Base-by-base conservation (phyloP, 2,113 vertebrate species). In the Zingel zingel region DNA sequence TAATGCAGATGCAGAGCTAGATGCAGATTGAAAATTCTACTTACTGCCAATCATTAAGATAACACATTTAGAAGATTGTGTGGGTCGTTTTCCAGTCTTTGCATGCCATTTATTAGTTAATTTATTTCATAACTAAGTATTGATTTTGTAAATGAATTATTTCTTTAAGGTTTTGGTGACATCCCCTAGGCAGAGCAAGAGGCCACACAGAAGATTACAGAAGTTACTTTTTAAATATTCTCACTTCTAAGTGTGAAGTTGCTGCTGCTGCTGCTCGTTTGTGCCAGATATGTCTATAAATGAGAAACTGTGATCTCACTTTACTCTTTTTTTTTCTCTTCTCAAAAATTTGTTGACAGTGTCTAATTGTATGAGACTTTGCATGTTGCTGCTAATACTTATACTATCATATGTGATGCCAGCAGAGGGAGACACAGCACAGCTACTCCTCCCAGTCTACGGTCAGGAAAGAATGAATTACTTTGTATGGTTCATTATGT, bases 341-440 rank as follows among this genome's bases (percentile, higher is more conserved):
- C 25, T 61, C 14, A 59, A 6, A 27, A n/a, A 43, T 16, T 2
- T 23, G 43, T 5, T 5, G 23, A 53, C 47, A 23, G n/a, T 11
- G 39, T 12, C 25, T 30, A 1, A 68, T 15, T 36, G 59, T 7
- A 45, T 5, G 2, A 58, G 13, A 39, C 23, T 53, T 25, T 11
- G 0, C 25, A 27, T 19, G 56, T 25, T 48, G 51, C 65, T 21
- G 56, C 10, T 47, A n/a, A 9, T 56, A 3, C 30, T 1, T 12
- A 1, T 54, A 30, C 19, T 10, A 5, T 76, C 19, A 33, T 2
- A 12, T 21, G 10, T 56, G 16, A 66, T 10, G 1, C 84, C 89
- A 89, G 71, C 30, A 81, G 92, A 54, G 69, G 88, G 89, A 83
- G 86, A 73, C 89, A 92, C 48, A 79, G 6, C 9, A 13, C 23